Conservation (phyloP, 2,113 vertebrate genomes). For the Harpagus bidentatus region DNA sequence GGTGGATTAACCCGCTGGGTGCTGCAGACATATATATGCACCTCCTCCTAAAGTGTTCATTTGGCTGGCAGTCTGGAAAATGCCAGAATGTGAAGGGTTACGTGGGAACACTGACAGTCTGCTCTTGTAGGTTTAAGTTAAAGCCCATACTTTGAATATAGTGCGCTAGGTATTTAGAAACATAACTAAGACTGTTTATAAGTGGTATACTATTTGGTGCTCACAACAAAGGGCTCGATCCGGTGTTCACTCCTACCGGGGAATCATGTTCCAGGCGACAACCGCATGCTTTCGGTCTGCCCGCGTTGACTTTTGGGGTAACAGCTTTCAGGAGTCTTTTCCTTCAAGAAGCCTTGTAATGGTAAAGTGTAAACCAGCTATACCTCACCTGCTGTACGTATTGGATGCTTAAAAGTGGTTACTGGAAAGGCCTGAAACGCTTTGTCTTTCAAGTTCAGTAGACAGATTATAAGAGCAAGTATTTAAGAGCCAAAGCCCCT, state of each 20-base stretch:
- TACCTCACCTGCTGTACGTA: background rate
- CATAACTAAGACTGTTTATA: background rate
- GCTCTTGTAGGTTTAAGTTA: constrained; percentile 43
- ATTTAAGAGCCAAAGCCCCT: background rate
- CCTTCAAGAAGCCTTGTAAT: background rate
- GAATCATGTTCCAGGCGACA: background rate
- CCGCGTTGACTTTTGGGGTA: background rate
- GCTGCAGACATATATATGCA: constrained; percentile 66
- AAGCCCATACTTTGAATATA: background rate
- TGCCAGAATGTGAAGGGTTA: constrained; percentile 73
- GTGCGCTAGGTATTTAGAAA: background rate
- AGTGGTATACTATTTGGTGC: background rate
- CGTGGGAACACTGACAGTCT: constrained; percentile 47
- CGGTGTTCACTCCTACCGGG: background rate
- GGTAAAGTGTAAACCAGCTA: background rate
- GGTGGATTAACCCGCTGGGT: constrained; percentile 69
- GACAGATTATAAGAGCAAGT: background rate
- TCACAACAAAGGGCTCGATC: background rate
- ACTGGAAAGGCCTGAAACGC: background rate
- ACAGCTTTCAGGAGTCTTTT: background rate
- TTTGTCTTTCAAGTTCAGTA: background rate
- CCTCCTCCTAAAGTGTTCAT: constrained; percentile 70
- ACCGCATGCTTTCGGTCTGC: background rate
- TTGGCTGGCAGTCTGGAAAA: constrained; percentile 76
- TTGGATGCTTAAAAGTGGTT: background rate